Base-by-base conservation (phyloP, 1,140 invertebrate genomes). In the Neocloeon triangulifer region DNA sequence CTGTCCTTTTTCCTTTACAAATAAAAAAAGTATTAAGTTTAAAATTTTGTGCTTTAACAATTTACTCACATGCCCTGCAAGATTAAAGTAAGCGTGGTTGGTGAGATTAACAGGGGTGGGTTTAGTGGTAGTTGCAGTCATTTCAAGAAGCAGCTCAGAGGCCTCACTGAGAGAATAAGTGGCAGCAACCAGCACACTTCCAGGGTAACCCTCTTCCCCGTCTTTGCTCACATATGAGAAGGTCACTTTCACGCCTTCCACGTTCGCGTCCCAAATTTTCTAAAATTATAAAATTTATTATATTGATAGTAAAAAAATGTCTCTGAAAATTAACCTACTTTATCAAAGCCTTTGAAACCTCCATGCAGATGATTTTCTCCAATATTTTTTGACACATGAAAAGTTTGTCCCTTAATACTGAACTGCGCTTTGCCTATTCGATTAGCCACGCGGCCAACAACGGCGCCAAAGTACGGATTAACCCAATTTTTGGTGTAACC, bases 31-130 rank as follows among this genome's bases (percentile, higher is more conserved):
- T n/a, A n/a, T n/a, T n/a, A n/a, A n/a, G n/a, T n/a, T n/a, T n/a
- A n/a, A n/a, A n/a, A n/a, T n/a, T n/a, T n/a, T n/a, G n/a, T n/a
- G n/a, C n/a, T n/a, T n/a, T n/a, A n/a, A n/a, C n/a, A n/a, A n/a
- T n/a, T n/a, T n/a, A n/a, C 52, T 42, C 46, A 61, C 64, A 50
- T 89, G 77, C 4, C 86, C 86, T 34, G 71, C 80, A 19, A 96
- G 54, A 55, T 96, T 96, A 48, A 94, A 94, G 50, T 92, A 95
- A 4, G 77, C 65, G 49, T 96, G 89, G 52, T 91, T 92, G 0
- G 85, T 84, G 23, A 95, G 52, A 52, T 89, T 94, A 1, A 96
- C 64, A 2, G 79, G 69, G 0, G 85, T 91, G 5, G 73, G 58
- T 47, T 76, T 76, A 0, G 66, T 73, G 1, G 73, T 67, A 5